Conservation (phyloP, 2,797 vertebrate species). For the Setipinna tenuifilis region DNA sequence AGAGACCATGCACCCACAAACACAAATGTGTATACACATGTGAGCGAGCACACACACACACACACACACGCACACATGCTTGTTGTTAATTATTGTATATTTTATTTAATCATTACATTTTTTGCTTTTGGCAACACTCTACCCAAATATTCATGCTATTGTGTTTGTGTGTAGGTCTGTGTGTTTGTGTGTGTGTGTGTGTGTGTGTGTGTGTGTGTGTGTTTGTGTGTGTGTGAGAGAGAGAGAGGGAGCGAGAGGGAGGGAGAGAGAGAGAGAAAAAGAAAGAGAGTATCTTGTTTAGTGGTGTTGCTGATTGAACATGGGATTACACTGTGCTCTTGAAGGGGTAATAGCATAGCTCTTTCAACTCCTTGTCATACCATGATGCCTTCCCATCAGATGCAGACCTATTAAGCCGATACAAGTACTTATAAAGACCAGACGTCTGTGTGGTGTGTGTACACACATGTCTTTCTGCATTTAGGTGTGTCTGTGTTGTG, state of each 20-base stretch:
- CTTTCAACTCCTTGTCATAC: not conserved
- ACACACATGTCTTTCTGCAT: too few species aligned
- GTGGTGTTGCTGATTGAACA: not conserved
- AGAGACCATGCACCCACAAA: not conserved
- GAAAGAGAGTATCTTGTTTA: too few species aligned
- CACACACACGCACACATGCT: not conserved
- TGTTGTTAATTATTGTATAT: too few species aligned
- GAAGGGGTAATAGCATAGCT: not conserved
- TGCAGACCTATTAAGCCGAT: not conserved
- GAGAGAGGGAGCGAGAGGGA: not conserved
- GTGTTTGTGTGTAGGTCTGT: too few species aligned
- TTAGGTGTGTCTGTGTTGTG: too few species aligned
- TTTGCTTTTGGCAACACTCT: too few species aligned
- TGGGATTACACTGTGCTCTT: not conserved
- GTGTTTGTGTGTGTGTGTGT: too few species aligned
- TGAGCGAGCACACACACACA: conserved; percentile 36
- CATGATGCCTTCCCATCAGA: not conserved
- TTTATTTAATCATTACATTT: too few species aligned
- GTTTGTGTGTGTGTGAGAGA: too few species aligned
- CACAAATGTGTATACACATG: not conserved
- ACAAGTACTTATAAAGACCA: not conserved
- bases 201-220: too few species aligned
- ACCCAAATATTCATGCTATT: too few species aligned
- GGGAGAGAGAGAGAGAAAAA: not conserved
- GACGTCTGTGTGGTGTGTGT: not conserved